These are phyloP conservation scores for Bombus picipes DNA, from an alignment of 1,140 invertebrate genomes.

Conservation along the genomic window DNA sequence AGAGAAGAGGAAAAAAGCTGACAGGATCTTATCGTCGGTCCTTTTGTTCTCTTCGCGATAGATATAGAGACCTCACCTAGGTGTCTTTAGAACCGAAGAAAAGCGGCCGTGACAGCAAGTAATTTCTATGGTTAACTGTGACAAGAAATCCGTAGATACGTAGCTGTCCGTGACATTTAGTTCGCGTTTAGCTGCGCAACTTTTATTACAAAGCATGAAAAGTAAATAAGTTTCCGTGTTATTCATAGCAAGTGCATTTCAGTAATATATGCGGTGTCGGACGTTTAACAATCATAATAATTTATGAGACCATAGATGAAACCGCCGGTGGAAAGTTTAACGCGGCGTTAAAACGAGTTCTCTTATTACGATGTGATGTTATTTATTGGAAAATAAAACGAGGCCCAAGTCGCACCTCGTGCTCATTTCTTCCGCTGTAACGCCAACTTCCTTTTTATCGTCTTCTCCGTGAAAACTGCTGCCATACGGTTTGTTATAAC, in stretches of 20 bases:
- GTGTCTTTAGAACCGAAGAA: background rate
- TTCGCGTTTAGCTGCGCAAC: background rate
- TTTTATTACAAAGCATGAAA: constrained; percentile 21
- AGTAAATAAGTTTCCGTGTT: constrained; percentile 24
- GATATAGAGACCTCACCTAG: background rate
- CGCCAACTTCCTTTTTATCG: background rate
- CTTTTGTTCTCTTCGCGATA: background rate
- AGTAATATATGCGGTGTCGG: too few relatives aligned
- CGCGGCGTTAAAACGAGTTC: constrained; percentile 13
- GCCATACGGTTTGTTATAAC: background rate
- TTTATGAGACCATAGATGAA: constrained; percentile 17
- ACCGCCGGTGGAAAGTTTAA: background rate
- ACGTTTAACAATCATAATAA: constrained; percentile 2
- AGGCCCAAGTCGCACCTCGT: background rate
- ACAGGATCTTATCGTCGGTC: background rate
- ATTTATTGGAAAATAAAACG: constrained; percentile 20
- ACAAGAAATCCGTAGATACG: background rate
- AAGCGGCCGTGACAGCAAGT: too few relatives aligned
- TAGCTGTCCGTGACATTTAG: too few relatives aligned
- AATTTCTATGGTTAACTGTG: constrained; percentile 1
- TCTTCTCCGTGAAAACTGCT: background rate
- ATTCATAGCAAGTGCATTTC: constrained; percentile 10
- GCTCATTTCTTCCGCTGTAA: background rate
- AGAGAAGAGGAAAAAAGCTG: background rate
- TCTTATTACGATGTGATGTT: background rate